These are phyloP conservation scores for Leptopterna dolabrata DNA, from an alignment of 2,888 invertebrate genomes.

Conservation along the genomic window DNA sequence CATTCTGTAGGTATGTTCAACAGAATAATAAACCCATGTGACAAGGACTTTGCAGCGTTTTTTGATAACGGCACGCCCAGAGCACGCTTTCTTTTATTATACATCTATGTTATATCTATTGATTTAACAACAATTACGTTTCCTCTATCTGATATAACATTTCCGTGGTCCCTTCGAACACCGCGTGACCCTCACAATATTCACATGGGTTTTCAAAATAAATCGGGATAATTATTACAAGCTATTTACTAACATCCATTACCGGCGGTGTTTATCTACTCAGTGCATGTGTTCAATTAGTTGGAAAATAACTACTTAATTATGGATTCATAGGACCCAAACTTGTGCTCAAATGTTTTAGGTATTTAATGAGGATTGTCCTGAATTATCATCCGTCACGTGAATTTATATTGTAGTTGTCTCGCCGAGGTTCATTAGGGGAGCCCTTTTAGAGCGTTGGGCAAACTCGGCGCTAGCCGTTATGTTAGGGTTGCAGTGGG, in stretches of 20 bases:
- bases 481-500: background rate
- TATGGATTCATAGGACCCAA: background rate
- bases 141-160: no score
- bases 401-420: background rate
- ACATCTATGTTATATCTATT: no score
- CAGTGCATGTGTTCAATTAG: background rate
- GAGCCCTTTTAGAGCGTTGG: background rate
- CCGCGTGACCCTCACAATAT: background rate
- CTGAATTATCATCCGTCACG: background rate
- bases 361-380: background rate
- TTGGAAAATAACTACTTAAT: background rate
- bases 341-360: background rate
- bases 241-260: background rate
- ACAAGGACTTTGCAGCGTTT: no score
- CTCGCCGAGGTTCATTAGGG: background rate
- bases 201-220: background rate
- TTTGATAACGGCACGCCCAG: no score
- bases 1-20: no score
- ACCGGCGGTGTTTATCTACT: background rate
- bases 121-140: no score
- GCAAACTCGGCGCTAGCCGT: background rate
- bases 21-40: no score
- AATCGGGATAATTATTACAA: background rate
- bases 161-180: no score
- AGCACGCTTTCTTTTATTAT: no score